Conservation (phyloP, 92 coral and sea anemone species). For the Porites rus region DNA sequence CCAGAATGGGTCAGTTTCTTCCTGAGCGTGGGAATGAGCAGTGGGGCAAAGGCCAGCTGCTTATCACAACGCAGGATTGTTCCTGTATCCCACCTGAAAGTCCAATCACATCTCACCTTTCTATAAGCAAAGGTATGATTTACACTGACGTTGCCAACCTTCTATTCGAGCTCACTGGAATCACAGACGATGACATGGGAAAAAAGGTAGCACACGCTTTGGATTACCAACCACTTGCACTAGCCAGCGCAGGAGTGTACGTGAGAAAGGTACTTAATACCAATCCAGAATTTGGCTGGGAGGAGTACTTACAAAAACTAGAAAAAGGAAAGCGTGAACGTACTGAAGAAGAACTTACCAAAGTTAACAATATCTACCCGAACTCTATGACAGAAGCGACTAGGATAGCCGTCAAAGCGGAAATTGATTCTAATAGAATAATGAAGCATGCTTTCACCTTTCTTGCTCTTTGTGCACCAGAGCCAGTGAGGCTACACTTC, state of each 20-base stretch:
- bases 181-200: too few relatives aligned
- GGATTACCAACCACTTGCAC: too few relatives aligned
- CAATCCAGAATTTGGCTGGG: too few relatives aligned
- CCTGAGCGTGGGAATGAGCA: too few relatives aligned
- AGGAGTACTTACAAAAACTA: conserved; percentile 5
- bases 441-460: conserved; percentile 47
- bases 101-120: too few relatives aligned
- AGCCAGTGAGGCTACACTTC: background rate
- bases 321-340: conserved; percentile 31
- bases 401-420: conserved; percentile 49
- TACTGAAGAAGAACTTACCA: conserved; percentile 32
- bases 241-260: too few relatives aligned
- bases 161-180: background rate
- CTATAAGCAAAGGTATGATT: conserved; percentile 19
- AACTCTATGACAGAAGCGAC: conserved; percentile 54
- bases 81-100: too few relatives aligned
- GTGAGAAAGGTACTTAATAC: too few relatives aligned
- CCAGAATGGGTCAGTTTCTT: too few relatives aligned
- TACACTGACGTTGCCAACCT: background rate
- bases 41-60: too few relatives aligned
- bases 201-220: too few relatives aligned
- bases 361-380: conserved; percentile 23
- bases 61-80: too few relatives aligned
- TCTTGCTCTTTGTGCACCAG: conserved; percentile 33
- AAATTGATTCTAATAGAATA: background rate